Evolutionary conservation across 2,113 vertebrate genomes (phyloP), one percentile per base, ranked within the genome.

Genomic region (Entelurus aequoreus): DNA sequence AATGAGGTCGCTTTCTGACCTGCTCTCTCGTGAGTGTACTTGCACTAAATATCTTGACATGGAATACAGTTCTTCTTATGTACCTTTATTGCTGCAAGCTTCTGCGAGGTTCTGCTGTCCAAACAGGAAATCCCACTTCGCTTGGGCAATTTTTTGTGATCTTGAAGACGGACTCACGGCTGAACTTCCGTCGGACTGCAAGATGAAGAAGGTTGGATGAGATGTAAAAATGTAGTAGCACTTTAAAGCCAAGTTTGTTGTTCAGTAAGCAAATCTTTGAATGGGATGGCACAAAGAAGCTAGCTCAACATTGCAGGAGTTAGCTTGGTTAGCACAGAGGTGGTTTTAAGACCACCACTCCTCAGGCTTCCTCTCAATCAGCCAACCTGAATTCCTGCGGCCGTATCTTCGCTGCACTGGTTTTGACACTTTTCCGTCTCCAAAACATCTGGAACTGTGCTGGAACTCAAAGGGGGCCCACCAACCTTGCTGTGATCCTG

Each of bases 101-200:
- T 75, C 69, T 54, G 28, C 28, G 28, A 86, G 78, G 0, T 59
- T 59, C 16, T 49, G 70, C 4, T 88, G 88, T 60, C 97, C 97
- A 16, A 96, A 99, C 86, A 99, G 92, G 82, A 99, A 99, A 68
- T 98, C 94, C 95, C 96, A 98, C 86, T 98, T 99, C 74, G 95
- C 96, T 69, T 81, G 91, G 53, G 95, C 94, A 0, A 95, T 93
- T 74, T 90, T 94, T 87, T 96, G 95, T 8, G 93, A 95, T 8
- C 94, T 93, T 15, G 90, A 85, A 0, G 93, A 92, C 21, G 85
- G 86, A 69, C 89, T 88, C 2, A 78, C 66, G 0, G 84, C 79
- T 35, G 85, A 88, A 0, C 71, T 79, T 35, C 77, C 14, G 36
- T 87, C 88, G 21, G 74, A 88, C 96, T 91, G 79, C 16, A 68